Evolutionary conservation across 2,888 invertebrate genomes (phyloP).

Genomic region (Megastigmus dorsalis): DNA sequence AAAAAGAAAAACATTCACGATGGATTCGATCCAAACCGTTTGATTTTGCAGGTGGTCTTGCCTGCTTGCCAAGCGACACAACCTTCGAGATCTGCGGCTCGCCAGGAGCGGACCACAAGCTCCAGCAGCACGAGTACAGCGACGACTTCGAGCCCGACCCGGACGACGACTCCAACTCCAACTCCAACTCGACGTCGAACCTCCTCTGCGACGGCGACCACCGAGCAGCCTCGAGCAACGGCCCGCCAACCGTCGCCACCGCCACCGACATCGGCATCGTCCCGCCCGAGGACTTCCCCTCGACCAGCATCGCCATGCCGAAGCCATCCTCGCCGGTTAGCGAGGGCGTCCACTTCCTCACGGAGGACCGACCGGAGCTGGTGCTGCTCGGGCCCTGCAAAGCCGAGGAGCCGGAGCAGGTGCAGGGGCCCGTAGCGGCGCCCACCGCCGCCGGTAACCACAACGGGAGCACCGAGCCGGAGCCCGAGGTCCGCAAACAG

Average conservation of each 20-base stretch:
- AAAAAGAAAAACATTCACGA: too few species aligned
- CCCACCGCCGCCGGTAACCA: constrained; percentile 50
- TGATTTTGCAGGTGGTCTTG: constrained; percentile 53
- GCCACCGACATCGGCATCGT: too few species aligned
- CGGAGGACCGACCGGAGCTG: constrained; percentile 14
- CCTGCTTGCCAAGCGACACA: constrained; percentile 69
- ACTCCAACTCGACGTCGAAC: constrained; percentile 2
- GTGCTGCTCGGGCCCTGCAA: too few species aligned
- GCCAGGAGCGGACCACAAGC: background rate
- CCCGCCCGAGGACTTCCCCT: background rate
- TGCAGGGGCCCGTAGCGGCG: background rate
- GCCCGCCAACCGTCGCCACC: background rate
- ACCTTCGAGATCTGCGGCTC: constrained; percentile 71
- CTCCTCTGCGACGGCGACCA: background rate
- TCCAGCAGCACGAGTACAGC: constrained; percentile 16
- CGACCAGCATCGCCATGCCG: background rate
- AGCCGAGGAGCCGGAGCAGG: background rate
- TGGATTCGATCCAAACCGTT: too few species aligned
- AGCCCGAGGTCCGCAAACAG: constrained; percentile 72
- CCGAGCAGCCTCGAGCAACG: background rate
- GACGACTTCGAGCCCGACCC: constrained; percentile 34
- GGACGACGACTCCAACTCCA: constrained; percentile 44
- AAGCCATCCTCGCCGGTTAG: background rate
- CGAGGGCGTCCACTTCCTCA: constrained; percentile 66
- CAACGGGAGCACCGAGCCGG: constrained; percentile 61